Evolutionary conservation across 2,888 invertebrate genomes (phyloP), one percentile per base, ranked within the genome.

Genomic region (Coecobrya sp.): DNA sequence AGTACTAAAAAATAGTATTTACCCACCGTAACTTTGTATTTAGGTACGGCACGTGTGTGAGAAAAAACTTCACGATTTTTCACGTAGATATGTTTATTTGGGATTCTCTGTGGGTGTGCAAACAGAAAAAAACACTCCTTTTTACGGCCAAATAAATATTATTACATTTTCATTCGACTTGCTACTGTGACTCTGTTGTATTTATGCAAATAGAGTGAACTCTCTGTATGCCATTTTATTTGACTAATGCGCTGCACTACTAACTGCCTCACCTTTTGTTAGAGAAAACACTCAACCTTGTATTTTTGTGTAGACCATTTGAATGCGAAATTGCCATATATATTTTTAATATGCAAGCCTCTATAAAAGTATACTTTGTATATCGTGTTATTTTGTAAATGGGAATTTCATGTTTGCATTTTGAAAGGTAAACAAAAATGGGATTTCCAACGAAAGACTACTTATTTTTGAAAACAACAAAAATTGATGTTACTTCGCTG

Each of bases 261-360:
- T 55, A 3, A 16, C 55, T n/a, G 11, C 16, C 59, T 19, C 22
- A 19, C 59, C 22, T 59, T n/a, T 59, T 62, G 1, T 62, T 62
- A 22, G 8, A 22, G 25, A 62, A 62, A 62, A 62, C 25, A 62
- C 2, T 5, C 62, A 55, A 55, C n/a, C n/a, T n/a, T n/a, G n/a
- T n/a, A n/a, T n/a, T n/a, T n/a, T n/a, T n/a, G n/a, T n/a, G n/a
- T n/a, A n/a, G n/a, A n/a, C n/a, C n/a, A n/a, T n/a, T n/a, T n/a
- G n/a, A n/a, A n/a, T n/a, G n/a, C n/a, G n/a, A n/a, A n/a, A n/a
- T n/a, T n/a, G n/a, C n/a, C n/a, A n/a, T n/a, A n/a, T n/a, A n/a
- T n/a, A n/a, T n/a, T n/a, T 68, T 68, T 68, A 2, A 68, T 68
- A 68, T 68, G 11, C 62, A n/a, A n/a, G n/a, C n/a, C n/a, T n/a